Conservation (phyloP, 1,140 invertebrate genomes). For the Protaetia brevitarsis region DNA sequence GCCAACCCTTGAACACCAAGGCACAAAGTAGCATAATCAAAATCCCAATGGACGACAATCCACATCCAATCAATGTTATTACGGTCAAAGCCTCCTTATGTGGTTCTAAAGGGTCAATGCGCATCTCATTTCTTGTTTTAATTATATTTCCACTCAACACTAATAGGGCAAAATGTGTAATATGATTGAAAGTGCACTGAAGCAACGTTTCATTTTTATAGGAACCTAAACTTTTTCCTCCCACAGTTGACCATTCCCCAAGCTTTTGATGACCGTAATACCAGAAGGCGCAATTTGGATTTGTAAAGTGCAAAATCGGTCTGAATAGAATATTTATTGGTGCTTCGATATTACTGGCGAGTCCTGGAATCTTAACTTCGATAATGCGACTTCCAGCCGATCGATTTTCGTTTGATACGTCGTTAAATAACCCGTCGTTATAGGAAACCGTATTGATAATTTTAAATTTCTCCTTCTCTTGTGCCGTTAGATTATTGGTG, state of each 20-base stretch:
- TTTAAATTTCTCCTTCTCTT: too few species aligned
- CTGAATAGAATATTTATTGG: too few species aligned
- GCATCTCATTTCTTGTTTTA: constrained; percentile 44
- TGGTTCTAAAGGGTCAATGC: constrained; percentile 58
- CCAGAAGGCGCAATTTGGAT: constrained; percentile 56
- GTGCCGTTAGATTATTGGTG: too few species aligned
- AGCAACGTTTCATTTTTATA: constrained; percentile 51
- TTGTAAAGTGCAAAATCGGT: neutral
- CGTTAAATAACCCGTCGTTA: too few species aligned
- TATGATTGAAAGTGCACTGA: constrained; percentile 56
- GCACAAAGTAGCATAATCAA: constrained; percentile 58
- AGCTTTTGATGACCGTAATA: constrained; percentile 49
- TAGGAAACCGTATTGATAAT: too few species aligned
- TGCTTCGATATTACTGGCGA: too few species aligned
- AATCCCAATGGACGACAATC: constrained; percentile 56
- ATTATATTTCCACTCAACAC: constrained; percentile 35
- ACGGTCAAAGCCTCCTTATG: constrained; percentile 57
- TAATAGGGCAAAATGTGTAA: constrained; percentile 62
- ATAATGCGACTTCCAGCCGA: too few species aligned
- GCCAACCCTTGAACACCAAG: constrained; percentile 54
- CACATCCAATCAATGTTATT: constrained; percentile 56
- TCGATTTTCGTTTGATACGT: too few species aligned
- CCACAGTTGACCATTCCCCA: constrained; percentile 49
- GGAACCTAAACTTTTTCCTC: constrained; percentile 45
- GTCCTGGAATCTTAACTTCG: too few species aligned